Conservation (phyloP, 2,797 vertebrate species). For the Craterocephalus amniculus region DNA sequence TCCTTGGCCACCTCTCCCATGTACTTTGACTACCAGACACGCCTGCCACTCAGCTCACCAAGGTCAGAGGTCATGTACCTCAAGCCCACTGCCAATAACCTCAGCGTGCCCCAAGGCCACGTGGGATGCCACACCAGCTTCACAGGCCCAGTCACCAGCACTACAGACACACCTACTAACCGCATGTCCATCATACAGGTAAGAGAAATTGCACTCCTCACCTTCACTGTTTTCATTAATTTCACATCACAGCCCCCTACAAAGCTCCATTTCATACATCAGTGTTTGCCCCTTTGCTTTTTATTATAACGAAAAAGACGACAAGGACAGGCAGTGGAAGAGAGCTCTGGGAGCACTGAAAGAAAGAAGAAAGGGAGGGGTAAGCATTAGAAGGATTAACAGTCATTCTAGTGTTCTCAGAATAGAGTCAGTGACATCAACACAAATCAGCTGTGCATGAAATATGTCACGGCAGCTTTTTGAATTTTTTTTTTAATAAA, state of each 20-base stretch:
- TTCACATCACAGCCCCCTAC: constrained; percentile 53
- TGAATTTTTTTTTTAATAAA: constrained; percentile 52
- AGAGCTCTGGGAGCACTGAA: constrained; percentile 52
- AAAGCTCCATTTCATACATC: constrained; percentile 55
- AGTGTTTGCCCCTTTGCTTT: constrained; percentile 43
- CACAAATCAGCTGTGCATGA: constrained; percentile 62
- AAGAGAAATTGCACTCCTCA: constrained; percentile 82
- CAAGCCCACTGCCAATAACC: constrained; percentile 98
- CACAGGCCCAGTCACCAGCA: constrained; percentile 96
- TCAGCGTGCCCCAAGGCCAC: constrained; percentile 98
- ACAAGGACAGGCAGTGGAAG: constrained; percentile 58
- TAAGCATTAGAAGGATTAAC: constrained; percentile 70
- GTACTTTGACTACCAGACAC: constrained; percentile 99
- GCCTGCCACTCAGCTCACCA: constrained; percentile 98
- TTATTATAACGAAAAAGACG: constrained; percentile 58
- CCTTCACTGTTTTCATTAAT: constrained; percentile 65
- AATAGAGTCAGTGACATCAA: constrained; percentile 68
- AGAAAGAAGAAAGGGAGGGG: constrained; percentile 48
- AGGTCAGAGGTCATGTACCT: constrained; percentile 99
- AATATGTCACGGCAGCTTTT: constrained; percentile 68
- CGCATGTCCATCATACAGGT: constrained; percentile 99
- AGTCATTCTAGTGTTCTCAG: constrained; percentile 63
- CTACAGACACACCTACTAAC: constrained; percentile 95
- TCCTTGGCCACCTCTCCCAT: constrained; percentile 99
- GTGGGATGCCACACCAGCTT: constrained; percentile 99